These are phyloP conservation scores for Darevskia mixta DNA, from an alignment of 2,797 vertebrate genomes.

Conservation along the genomic window DNA sequence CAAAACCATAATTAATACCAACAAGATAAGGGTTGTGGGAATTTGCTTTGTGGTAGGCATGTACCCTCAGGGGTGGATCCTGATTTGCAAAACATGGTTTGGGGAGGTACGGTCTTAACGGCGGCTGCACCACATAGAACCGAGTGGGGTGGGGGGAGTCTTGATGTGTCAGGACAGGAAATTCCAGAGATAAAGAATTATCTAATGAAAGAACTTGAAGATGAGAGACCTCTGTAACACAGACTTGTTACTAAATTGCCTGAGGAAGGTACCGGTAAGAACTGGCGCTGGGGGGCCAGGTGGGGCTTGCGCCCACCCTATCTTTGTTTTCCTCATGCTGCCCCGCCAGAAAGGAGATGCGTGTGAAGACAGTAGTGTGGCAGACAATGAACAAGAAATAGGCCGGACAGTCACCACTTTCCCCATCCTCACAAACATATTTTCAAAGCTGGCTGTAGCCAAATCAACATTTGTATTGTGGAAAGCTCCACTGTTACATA, in stretches of 20 bases:
- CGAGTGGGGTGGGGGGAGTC: neutral
- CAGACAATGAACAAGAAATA: neutral
- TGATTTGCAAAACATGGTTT: neutral
- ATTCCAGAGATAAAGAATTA: neutral
- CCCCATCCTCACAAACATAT: neutral
- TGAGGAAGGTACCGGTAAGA: neutral
- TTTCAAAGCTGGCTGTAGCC: constrained; percentile 4
- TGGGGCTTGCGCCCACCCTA: neutral
- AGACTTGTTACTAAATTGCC: neutral
- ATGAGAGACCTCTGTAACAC: neutral
- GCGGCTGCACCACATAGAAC: neutral
- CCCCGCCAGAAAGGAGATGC: neutral
- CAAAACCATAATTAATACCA: neutral
- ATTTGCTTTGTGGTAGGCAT: neutral
- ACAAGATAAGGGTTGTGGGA: neutral
- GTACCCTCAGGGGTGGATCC: neutral
- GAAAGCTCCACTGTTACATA: neutral
- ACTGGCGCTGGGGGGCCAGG: neutral
- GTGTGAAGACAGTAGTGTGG: neutral
- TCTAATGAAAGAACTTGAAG: neutral
- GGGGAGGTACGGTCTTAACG: too few species aligned
- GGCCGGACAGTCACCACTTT: too few species aligned
- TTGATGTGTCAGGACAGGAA: neutral
- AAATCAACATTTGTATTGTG: constrained; percentile 11
- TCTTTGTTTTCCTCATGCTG: neutral